Evolutionary conservation across 2,113 vertebrate species (phyloP).

Genomic region (Istiophorus platypterus): DNA sequence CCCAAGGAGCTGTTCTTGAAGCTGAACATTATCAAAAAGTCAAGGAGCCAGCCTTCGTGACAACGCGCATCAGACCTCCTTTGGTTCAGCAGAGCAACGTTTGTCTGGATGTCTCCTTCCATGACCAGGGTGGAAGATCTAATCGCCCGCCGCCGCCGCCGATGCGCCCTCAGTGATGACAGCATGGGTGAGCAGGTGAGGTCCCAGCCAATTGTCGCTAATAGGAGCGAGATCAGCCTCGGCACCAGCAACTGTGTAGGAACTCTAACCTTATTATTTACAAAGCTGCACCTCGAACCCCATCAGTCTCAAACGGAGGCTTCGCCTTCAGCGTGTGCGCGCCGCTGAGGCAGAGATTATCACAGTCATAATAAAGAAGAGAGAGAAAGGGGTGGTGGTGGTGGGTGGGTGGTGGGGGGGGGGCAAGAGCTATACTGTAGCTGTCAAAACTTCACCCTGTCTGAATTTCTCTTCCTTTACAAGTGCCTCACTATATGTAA

Average conservation of each 20-base stretch:
- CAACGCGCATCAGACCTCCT: constrained; percentile 67
- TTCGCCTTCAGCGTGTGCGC: constrained; percentile 66
- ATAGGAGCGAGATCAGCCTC: constrained; percentile 77
- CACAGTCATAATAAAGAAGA: constrained; percentile 62
- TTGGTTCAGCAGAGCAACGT: constrained; percentile 64
- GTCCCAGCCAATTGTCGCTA: constrained; percentile 83
- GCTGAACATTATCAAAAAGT: constrained; percentile 67
- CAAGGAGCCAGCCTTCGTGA: constrained; percentile 62
- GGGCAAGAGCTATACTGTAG: constrained; percentile 76
- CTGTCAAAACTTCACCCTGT: constrained; percentile 83
- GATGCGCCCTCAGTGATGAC: constrained; percentile 72
- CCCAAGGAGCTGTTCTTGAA: constrained; percentile 58
- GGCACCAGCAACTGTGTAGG: constrained; percentile 71
- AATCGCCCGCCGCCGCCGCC: constrained; percentile 63
- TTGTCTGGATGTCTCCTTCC: constrained; percentile 76
- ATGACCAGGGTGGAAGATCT: constrained; percentile 73
- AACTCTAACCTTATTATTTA: constrained; percentile 83
- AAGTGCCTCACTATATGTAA: constrained; percentile 74
- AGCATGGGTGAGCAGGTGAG: constrained; percentile 78
- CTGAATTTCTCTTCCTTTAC: constrained; percentile 72
- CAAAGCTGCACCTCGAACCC: constrained; percentile 78
- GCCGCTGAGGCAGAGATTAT: constrained; percentile 76
- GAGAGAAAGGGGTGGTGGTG: too few relatives aligned
- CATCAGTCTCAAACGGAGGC: constrained; percentile 77
- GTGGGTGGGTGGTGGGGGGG: too few relatives aligned